Conservation (phyloP, 2,888 invertebrate species). For the Gryllus longicercus region DNA sequence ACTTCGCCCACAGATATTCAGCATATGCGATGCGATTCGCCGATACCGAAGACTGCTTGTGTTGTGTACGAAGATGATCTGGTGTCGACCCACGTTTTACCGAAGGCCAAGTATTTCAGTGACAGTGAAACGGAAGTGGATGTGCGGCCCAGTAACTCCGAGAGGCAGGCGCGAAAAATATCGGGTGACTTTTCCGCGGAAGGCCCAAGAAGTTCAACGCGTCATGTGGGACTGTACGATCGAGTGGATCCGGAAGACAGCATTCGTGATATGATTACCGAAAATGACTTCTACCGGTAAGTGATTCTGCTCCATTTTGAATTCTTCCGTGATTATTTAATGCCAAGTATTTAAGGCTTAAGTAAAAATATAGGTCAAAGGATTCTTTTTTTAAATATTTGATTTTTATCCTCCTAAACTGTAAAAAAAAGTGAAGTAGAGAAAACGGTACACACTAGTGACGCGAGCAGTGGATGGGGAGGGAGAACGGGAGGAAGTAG, state of each 20-base stretch:
- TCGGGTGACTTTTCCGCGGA: slow-evolving; percentile 31
- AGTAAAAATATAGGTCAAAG: too few relatives aligned
- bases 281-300: slow-evolving; percentile 61
- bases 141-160: slow-evolving; percentile 22
- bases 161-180: slow-evolving; percentile 30
- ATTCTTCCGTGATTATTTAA: too few relatives aligned
- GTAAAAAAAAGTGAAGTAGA: too few relatives aligned
- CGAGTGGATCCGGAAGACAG: slow-evolving; percentile 61
- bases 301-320: slow-evolving; percentile 28
- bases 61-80: slow-evolving; percentile 42
- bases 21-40: slow-evolving; percentile 44
- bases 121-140: slow-evolving; percentile 40
- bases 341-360: too few relatives aligned
- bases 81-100: slow-evolving; percentile 43
- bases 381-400: too few relatives aligned
- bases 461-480: too few relatives aligned
- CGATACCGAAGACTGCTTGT: slow-evolving; percentile 42
- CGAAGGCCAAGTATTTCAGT: slow-evolving; percentile 44
- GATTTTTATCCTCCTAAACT: too few relatives aligned
- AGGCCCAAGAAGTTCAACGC: slow-evolving; percentile 44
- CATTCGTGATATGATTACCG: slow-evolving; percentile 60
- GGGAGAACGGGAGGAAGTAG: too few relatives aligned
- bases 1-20: slow-evolving; percentile 47
- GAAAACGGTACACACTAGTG: too few relatives aligned
- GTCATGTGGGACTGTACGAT: slow-evolving; percentile 50